Percentiles rank a stretch among this genome's conserved stretches.
Evolutionary conservation across 1,140 invertebrate genomes (phyloP).

Genomic region (Phymastichus coffea): DNA sequence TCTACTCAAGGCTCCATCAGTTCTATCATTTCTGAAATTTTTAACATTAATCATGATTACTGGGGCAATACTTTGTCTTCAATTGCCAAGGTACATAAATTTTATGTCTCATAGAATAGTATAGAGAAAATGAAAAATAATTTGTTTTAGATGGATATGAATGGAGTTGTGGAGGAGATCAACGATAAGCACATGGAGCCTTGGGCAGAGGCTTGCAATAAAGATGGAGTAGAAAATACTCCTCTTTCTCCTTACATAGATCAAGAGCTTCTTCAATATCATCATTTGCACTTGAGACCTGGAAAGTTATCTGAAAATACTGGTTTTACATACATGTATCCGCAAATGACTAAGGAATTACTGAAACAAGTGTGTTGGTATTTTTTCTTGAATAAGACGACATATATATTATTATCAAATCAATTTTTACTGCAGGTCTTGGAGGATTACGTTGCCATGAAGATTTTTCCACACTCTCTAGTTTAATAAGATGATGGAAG

Average conservation of each 20-base stretch:
- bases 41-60: constrained; percentile 84
- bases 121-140: constrained; percentile 11
- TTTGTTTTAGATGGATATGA: constrained; percentile 65
- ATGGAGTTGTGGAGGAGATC: constrained; percentile 80
- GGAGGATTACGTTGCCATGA: constrained; percentile 70
- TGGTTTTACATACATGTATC: constrained; percentile 61
- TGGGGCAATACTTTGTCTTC: constrained; percentile 78
- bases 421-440: constrained; percentile 59
- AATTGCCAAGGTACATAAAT: constrained; percentile 67
- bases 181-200: constrained; percentile 90
- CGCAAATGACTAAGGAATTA: constrained; percentile 62
- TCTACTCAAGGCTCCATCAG: constrained; percentile 82
- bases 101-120: no score
- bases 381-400: not conserved
- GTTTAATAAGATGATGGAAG: constrained; percentile 16
- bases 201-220: constrained; percentile 82
- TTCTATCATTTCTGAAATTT: constrained; percentile 77
- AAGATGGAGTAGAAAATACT: constrained; percentile 76
- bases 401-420: not conserved
- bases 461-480: constrained; percentile 68
- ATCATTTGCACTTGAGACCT: constrained; percentile 76
- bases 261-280: constrained; percentile 76
- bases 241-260: constrained; percentile 85
- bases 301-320: constrained; percentile 62
- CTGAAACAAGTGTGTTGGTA: constrained; percentile 60